A percentile compares a stretch with the other conserved stretches of the same genome.
Conservation (phyloP, 2,113 vertebrate species). For the Brevimyrus niger region DNA sequence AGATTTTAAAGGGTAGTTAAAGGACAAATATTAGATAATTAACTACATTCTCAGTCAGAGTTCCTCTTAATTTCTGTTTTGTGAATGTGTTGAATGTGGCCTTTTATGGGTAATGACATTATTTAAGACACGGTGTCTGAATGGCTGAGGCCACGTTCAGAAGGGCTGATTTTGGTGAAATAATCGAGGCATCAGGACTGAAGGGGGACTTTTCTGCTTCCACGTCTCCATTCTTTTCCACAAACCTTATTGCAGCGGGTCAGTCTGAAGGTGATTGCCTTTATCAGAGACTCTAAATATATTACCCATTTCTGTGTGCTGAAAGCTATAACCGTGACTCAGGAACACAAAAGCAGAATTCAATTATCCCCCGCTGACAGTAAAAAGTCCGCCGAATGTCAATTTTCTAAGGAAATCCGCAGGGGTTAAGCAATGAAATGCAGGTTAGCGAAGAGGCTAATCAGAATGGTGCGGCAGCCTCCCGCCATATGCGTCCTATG, state of each 20-base stretch:
- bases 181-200: neutral
- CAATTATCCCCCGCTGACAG: conserved; percentile 22
- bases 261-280: conserved; percentile 20
- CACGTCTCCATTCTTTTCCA: neutral
- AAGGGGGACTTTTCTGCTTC: neutral
- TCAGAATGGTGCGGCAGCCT: neutral
- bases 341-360: conserved; percentile 28
- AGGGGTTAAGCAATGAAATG: conserved; percentile 10
- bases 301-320: conserved; percentile 21
- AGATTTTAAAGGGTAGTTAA: neutral
- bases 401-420: conserved; percentile 16
- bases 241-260: conserved; percentile 19
- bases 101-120: neutral
- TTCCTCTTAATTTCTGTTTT: neutral
- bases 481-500: neutral
- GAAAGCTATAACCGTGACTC: conserved; percentile 25
- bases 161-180: neutral
- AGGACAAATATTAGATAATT: neutral
- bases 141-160: neutral
- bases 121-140: neutral
- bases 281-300: conserved; percentile 25
- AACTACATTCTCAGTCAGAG: neutral
- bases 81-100: neutral
- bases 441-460: neutral
- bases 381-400: conserved; percentile 19